These are phyloP conservation scores for Sarcoramphus papa DNA, from an alignment of 2,797 vertebrate genomes.

Conservation along the genomic window DNA sequence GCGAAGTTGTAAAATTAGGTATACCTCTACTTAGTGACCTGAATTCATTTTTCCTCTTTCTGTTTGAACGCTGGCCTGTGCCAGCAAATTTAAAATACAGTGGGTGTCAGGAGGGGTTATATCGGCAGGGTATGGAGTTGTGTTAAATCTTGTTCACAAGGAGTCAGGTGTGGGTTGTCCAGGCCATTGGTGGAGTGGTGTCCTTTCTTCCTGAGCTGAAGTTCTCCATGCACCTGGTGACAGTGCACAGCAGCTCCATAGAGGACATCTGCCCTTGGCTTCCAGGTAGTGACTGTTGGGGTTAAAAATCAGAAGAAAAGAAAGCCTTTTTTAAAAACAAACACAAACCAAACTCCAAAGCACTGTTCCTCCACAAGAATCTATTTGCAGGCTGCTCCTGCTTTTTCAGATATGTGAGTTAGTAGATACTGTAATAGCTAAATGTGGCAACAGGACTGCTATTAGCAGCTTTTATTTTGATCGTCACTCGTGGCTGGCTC, in stretches of 20 bases:
- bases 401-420: not conserved
- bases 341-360: not conserved
- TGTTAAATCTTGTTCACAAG: fast-evolving
- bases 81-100: not conserved
- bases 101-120: not conserved
- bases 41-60: not conserved
- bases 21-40: not conserved
- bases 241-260: not conserved
- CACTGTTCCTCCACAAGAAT: not conserved
- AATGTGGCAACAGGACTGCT: not conserved
- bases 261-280: not conserved
- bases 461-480: not conserved
- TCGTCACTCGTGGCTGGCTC: not conserved
- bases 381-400: not conserved
- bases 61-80: not conserved
- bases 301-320: not conserved
- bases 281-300: not conserved
- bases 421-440: not conserved
- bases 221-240: fast-evolving
- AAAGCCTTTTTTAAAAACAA: not conserved
- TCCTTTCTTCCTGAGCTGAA: not conserved
- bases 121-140: not conserved
- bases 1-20: not conserved
- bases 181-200: fast-evolving
- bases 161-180: not conserved